Evolutionary conservation across 1,140 invertebrate species (phyloP).

Genomic region (Trichonephila clavata): DNA sequence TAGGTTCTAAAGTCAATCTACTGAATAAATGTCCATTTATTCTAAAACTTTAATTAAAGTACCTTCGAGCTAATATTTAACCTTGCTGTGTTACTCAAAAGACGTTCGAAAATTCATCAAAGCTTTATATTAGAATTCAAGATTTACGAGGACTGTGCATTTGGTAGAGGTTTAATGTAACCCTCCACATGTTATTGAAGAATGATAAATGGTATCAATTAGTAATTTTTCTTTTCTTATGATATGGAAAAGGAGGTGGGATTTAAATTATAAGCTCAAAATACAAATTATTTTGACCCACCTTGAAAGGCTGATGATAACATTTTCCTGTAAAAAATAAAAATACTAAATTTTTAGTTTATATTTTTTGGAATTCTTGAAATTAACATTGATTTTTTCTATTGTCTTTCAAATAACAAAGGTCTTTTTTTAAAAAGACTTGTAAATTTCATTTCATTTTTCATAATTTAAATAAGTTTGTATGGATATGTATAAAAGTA

Average conservation of each 20-base stretch:
- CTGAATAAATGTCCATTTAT: background rate
- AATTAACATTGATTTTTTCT: background rate
- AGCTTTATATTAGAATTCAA: slow-evolving; percentile 1
- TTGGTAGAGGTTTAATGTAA: background rate
- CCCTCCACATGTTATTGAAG: background rate
- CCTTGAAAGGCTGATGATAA: background rate
- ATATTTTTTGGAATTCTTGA: background rate
- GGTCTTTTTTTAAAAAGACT: too few relatives aligned
- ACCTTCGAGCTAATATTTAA: too few relatives aligned
- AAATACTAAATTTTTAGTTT: background rate
- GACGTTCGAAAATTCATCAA: background rate
- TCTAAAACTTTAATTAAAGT: background rate
- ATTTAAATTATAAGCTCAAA: background rate
- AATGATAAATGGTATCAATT: background rate
- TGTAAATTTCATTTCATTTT: too few relatives aligned
- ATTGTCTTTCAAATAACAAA: too few relatives aligned
- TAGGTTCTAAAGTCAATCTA: too few relatives aligned
- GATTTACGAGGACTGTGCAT: background rate
- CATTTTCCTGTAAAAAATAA: background rate
- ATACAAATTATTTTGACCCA: background rate
- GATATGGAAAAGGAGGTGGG: background rate
- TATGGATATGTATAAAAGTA: too few relatives aligned
- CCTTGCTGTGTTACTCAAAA: background rate
- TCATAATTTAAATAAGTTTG: too few relatives aligned
- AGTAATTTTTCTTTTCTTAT: background rate